Base-by-base conservation (phyloP, 64 coral and sea anemone genomes). In the Orbicella faveolata region DNA sequence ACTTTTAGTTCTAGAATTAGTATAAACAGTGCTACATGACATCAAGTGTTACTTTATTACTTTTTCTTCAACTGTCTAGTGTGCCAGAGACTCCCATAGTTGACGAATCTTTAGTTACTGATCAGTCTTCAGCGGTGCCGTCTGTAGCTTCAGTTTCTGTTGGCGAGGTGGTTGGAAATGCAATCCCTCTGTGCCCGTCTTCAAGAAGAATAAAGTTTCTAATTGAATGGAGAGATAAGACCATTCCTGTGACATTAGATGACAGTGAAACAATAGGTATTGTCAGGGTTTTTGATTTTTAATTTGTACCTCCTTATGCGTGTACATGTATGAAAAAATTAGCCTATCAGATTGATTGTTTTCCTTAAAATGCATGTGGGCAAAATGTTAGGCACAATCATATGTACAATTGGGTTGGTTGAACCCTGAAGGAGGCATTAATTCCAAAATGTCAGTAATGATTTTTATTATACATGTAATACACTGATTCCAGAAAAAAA, bases 191-290 rank as follows among this genome's bases (percentile, higher is more conserved):
- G 20, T 76, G 90, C 21, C 94, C 84, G 26, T 93, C 84, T 21
- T 73, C 75, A 79, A 98, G 96, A 91, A 75, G 61, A 36, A 19
- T 99, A 37, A 95, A 88, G 54, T 99, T 99, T 74, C 83, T 91
- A 73, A 62, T 99, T 85, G 94, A 99, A 81, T 99, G 97, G 97
- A 95, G 87, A 79, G 97, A 99, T 63, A 35, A 73, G 83, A 95
- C 94, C 21, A 93, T 99, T 73, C 90, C 97, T 37, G 55, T 99
- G 59, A 25, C 79, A 14, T 77, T 99, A 74, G 90, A 91, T 93
- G 97, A 99, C 52, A 73, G n/a, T 25, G 90, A 93, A 89, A 89
- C 97, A 84, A 89, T 99, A 62, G 97, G 97, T 95, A 93, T 15
- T 26, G 34, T 65, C 15, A 18, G 30, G 20, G 35, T 78, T 34